A percentile compares a stretch with the other conserved stretches of the same genome.
phyloP scores from a whole-genome alignment of 2,888 invertebrate genomes.

The Conistra vaccinii region DNA sequence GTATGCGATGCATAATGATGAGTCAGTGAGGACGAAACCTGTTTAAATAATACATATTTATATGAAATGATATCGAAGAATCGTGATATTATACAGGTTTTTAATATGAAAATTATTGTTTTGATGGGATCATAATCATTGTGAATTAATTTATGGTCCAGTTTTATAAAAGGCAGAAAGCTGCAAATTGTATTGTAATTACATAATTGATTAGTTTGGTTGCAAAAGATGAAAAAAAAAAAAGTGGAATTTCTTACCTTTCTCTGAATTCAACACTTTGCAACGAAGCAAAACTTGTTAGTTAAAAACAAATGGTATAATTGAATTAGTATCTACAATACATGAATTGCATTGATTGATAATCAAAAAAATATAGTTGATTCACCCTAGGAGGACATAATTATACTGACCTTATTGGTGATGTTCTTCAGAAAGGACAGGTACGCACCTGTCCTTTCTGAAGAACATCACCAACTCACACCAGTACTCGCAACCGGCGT shows the following conservation, averaged over 20 bases:
- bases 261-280: background rate
- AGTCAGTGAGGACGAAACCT: constrained; percentile 57
- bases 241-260: background rate
- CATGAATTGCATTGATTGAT: background rate
- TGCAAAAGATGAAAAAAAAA: background rate
- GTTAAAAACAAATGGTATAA: background rate
- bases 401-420: too few species aligned
- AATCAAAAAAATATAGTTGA: background rate
- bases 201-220: background rate
- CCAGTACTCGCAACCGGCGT: too few species aligned
- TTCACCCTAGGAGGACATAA: too few species aligned
- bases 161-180: background rate
- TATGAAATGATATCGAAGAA: constrained; percentile 20
- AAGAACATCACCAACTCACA: too few species aligned
- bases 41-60: constrained; percentile 44
- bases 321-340: background rate
- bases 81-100: background rate
- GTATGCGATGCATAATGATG: constrained; percentile 55
- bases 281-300: background rate
- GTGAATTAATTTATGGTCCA: background rate
- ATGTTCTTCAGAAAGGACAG: too few species aligned
- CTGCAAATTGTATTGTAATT: background rate
- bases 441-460: too few species aligned
- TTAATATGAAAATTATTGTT: background rate
- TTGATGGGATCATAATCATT: background rate